Evolutionary conservation across 2,113 vertebrate species (phyloP).

Genomic region (Agelaius phoeniceus): DNA sequence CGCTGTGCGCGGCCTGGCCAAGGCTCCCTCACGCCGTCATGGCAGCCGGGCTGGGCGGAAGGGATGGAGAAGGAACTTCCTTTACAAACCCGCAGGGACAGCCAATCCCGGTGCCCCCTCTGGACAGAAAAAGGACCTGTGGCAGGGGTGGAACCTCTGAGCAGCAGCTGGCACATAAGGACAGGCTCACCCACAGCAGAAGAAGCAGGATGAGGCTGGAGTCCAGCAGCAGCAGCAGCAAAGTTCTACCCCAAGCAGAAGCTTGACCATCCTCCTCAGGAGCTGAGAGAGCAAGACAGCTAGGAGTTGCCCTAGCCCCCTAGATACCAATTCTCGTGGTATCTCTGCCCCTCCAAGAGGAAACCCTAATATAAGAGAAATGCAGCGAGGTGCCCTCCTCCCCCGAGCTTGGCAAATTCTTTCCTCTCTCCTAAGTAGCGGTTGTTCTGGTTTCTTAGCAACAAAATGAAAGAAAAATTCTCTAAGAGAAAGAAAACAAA

Average conservation of each 20-base stretch:
- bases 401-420: background rate
- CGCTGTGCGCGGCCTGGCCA: background rate
- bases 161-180: background rate
- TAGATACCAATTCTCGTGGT: background rate
- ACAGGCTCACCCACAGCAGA: background rate
- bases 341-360: background rate
- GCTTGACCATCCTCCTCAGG: background rate
- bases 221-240: rapidly evolving
- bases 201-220: background rate
- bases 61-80: rapidly evolving
- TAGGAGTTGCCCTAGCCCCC: background rate
- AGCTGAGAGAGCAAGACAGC: background rate
- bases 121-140: background rate
- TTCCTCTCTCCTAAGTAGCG: rapidly evolving
- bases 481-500: background rate
- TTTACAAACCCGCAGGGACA: too few species aligned
- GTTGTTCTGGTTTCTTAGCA: background rate
- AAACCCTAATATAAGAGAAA: background rate
- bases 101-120: background rate
- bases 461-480: background rate
- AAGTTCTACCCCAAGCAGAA: too few species aligned
- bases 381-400: background rate
- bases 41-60: background rate
- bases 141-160: background rate
- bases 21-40: background rate